Percentiles rank a stretch among this genome's conserved stretches.
These are phyloP conservation scores for Chitala chitala DNA, from an alignment of 2,113 vertebrate species.

Conservation along the genomic window DNA sequence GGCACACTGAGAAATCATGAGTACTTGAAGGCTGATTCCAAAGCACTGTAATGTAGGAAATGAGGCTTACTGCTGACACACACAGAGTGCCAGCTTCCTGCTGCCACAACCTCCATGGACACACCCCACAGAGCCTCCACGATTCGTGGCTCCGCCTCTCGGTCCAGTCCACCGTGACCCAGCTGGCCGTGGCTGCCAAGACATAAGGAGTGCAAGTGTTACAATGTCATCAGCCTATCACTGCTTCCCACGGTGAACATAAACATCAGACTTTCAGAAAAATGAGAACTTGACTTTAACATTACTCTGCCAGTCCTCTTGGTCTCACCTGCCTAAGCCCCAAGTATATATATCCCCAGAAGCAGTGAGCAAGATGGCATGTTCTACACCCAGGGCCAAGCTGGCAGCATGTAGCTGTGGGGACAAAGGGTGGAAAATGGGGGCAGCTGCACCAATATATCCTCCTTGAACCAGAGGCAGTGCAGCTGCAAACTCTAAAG, in stretches of 20 bases:
- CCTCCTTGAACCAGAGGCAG: conserved; percentile 76
- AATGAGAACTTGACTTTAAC: neutral
- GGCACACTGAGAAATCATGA: neutral
- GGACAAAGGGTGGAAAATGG: conserved; percentile 62
- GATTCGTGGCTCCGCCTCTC: conserved; percentile 63
- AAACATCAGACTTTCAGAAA: neutral
- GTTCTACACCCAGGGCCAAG: conserved; percentile 71
- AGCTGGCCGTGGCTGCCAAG: conserved; percentile 82
- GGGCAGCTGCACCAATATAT: conserved; percentile 60
- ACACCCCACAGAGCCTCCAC: conserved; percentile 82
- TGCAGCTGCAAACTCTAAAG: conserved; percentile 30
- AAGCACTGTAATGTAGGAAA: neutral
- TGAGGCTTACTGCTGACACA: conserved; percentile 71
- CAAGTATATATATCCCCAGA: conserved; percentile 70
- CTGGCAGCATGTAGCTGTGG: conserved; percentile 55
- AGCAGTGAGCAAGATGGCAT: conserved; percentile 64
- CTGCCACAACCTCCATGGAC: conserved; percentile 61
- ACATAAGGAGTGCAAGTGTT: conserved; percentile 8
- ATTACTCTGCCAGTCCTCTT: neutral
- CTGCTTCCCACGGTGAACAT: neutral
- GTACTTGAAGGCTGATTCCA: neutral
- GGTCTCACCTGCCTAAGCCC: conserved; percentile 77
- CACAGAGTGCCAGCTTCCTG: conserved; percentile 86
- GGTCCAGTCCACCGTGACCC: conserved; percentile 74
- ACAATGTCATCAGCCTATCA: neutral